Evolutionary conservation across 2,888 invertebrate genomes (phyloP).

Genomic region (Hymenopus coronatus): DNA sequence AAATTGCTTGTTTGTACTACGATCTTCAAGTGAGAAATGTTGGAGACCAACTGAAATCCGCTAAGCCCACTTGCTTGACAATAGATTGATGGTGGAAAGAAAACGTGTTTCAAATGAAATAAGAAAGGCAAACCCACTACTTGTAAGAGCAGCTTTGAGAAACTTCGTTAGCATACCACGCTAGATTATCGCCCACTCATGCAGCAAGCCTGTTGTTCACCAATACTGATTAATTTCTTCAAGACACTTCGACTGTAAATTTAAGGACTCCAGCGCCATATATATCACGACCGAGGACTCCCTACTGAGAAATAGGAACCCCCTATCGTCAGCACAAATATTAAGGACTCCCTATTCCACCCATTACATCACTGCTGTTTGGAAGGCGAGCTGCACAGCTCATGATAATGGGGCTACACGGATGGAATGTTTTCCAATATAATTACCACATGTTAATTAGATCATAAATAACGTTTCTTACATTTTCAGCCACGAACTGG

Average conservation of each 20-base stretch:
- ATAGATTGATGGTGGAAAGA: background rate
- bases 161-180: background rate
- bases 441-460: constrained; percentile 30
- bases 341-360: constrained; percentile 3
- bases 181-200: background rate
- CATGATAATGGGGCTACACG: background rate
- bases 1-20: no score
- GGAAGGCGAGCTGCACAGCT: background rate
- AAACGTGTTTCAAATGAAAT: background rate
- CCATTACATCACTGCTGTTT: background rate
- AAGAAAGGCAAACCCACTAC: background rate
- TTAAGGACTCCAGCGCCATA: constrained; percentile 4
- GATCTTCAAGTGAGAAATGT: no score
- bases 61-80: background rate
- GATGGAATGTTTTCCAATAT: constrained; percentile 18
- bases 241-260: background rate
- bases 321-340: constrained; percentile 19
- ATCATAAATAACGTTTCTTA: constrained; percentile 8
- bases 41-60: no score
- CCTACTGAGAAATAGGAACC: constrained; percentile 12
- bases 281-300: background rate
- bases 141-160: background rate
- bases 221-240: background rate
- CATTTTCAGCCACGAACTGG: background rate
- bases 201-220: background rate